A percentile compares a stretch with the other conserved stretches of the same genome.
Evolutionary conservation across 2,113 vertebrate genomes (phyloP).

Genomic region (Thunnus maccoyii): DNA sequence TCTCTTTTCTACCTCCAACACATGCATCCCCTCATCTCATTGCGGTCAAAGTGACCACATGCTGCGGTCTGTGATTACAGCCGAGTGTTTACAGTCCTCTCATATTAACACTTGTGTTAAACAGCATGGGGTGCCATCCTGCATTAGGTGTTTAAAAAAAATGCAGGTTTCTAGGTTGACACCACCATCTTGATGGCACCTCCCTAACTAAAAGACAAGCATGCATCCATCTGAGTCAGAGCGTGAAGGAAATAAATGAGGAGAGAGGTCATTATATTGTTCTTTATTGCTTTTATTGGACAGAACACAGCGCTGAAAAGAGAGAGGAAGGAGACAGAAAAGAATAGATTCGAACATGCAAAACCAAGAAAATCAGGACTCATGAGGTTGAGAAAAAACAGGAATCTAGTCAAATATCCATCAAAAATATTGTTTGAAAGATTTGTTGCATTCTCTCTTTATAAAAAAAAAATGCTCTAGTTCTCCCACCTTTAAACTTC

Average conservation of each 20-base stretch:
- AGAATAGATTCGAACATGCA: neutral
- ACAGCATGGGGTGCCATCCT: constrained; percentile 77
- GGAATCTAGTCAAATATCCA: neutral
- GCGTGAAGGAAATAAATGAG: neutral
- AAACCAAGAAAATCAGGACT: constrained; percentile 13
- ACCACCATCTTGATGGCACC: neutral
- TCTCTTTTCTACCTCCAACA: constrained; percentile 59
- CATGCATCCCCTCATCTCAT: constrained; percentile 57
- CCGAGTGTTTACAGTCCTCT: constrained; percentile 80
- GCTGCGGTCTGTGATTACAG: constrained; percentile 71
- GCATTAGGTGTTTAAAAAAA: constrained; percentile 25
- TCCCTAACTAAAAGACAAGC: constrained; percentile 7
- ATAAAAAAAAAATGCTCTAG: neutral
- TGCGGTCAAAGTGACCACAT: constrained; percentile 54
- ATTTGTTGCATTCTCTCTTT: constrained; percentile 2
- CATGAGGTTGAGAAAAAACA: neutral
- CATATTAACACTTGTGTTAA: constrained; percentile 84
- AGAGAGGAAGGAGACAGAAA: neutral
- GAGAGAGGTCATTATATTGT: neutral
- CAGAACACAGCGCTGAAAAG: neutral
- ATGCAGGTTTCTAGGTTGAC: constrained; percentile 5
- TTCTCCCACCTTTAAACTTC: constrained; percentile 4
- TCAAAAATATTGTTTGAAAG: constrained; percentile 31
- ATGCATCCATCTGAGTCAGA: neutral
- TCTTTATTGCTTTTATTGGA: constrained; percentile 36